A percentile compares a stretch with the other conserved stretches of the same genome.
Evolutionary conservation across 1,140 invertebrate species (phyloP).

Genomic region (Pachyrhynchus sulphureomaculatus): DNA sequence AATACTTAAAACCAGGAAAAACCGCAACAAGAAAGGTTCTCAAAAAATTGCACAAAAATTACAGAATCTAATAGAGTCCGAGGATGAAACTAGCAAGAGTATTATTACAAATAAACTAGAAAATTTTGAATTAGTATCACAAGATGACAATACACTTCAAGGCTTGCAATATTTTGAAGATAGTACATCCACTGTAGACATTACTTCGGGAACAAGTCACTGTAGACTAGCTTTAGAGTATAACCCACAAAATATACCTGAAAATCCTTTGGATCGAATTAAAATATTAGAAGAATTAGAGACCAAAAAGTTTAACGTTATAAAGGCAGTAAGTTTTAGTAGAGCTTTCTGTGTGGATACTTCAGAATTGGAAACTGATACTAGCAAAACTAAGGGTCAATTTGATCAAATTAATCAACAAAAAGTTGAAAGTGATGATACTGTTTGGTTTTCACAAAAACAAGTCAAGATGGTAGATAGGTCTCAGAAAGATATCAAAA

Average conservation of each 20-base stretch:
- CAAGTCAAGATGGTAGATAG: not conserved
- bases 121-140: too few species aligned
- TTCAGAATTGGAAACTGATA: not conserved
- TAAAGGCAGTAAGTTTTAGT: constrained; percentile 8
- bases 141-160: not conserved
- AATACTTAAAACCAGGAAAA: not conserved
- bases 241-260: not conserved
- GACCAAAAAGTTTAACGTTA: constrained; percentile 13
- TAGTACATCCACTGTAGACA: not conserved
- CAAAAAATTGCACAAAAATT: not conserved
- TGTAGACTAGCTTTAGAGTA: too few species aligned
- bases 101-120: not conserved
- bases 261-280: constrained; percentile 19
- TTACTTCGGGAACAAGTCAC: not conserved
- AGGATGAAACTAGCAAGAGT: not conserved
- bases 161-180: not conserved
- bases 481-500: not conserved
- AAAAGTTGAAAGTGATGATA: not conserved
- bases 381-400: not conserved
- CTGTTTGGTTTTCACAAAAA: not conserved
- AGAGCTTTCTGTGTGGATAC: constrained; percentile 2
- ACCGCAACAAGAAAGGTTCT: too few species aligned
- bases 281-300: constrained; percentile 30
- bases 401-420: not conserved
- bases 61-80: not conserved